These are phyloP conservation scores for Bufo bufo DNA, from an alignment of 2,113 vertebrate species.

Conservation along the genomic window DNA sequence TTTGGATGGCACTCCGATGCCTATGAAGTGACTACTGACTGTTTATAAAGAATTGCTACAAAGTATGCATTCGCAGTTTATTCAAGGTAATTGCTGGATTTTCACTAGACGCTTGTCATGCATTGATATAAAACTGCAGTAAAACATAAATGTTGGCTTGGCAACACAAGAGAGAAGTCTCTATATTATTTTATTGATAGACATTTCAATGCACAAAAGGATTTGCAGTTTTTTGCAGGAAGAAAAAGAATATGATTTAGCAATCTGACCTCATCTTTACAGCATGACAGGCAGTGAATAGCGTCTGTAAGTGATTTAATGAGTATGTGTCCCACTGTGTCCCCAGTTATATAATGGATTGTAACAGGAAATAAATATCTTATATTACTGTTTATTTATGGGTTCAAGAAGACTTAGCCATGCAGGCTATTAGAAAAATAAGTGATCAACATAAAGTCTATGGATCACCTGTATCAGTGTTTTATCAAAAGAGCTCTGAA, in stretches of 20 bases:
- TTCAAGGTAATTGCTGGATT: constrained; percentile 13
- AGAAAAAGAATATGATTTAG: constrained; percentile 18
- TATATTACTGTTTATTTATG: constrained; percentile 24
- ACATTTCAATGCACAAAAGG: constrained; percentile 35
- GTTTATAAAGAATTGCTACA: not conserved
- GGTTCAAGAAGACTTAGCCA: not conserved
- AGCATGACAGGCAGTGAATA: constrained; percentile 11
- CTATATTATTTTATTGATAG: constrained; percentile 28
- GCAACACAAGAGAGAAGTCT: constrained; percentile 18
- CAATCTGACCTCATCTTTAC: constrained; percentile 33
- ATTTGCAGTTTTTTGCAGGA: constrained; percentile 3
- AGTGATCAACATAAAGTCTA: not conserved
- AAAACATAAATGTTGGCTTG: constrained; percentile 37
- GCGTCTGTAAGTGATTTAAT: constrained; percentile 12
- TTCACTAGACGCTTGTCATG: not conserved
- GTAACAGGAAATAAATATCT: not conserved
- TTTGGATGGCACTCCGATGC: not conserved
- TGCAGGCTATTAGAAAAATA: not conserved
- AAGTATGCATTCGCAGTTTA: not conserved
- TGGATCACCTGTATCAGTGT: not conserved
- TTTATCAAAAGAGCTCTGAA: not conserved
- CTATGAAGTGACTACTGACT: not conserved
- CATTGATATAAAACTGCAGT: constrained; percentile 7
- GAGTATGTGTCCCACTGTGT: not conserved
- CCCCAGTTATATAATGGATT: not conserved